Evolutionary conservation across 2,888 invertebrate species (phyloP).

Genomic region (Drosophila meridiana): DNA sequence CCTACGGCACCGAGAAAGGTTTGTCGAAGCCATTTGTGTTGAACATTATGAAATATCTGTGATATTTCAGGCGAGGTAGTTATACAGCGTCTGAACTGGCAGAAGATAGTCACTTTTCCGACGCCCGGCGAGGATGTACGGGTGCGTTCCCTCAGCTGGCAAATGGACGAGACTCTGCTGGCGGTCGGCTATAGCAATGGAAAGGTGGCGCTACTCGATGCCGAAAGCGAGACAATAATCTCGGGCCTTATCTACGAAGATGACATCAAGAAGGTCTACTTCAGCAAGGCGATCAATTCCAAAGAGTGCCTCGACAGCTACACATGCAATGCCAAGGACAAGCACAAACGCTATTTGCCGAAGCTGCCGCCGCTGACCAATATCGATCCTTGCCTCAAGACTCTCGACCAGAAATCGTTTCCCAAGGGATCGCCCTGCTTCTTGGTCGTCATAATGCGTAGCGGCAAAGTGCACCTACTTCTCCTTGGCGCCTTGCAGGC

Average conservation of each 20-base stretch:
- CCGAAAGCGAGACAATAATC: slow-evolving; percentile 93
- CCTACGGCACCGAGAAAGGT: slow-evolving; percentile 94
- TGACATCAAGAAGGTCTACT: slow-evolving; percentile 90
- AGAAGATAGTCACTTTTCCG: slow-evolving; percentile 94
- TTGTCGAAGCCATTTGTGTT: slow-evolving; percentile 42
- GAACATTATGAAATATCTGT: not conserved
- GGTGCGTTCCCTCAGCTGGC: slow-evolving; percentile 94
- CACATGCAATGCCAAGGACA: slow-evolving; percentile 66
- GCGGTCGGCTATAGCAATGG: slow-evolving; percentile 89
- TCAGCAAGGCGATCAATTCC: slow-evolving; percentile 86
- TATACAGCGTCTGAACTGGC: slow-evolving; percentile 96
- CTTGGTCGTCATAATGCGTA: slow-evolving; percentile 91
- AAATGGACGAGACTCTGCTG: slow-evolving; percentile 96
- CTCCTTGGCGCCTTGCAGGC: slow-evolving; percentile 94
- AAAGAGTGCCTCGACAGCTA: slow-evolving; percentile 67
- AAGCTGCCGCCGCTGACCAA: slow-evolving; percentile 87
- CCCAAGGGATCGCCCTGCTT: slow-evolving; percentile 90
- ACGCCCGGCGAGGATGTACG: slow-evolving; percentile 91
- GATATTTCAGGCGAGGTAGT: slow-evolving; percentile 90
- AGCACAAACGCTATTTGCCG: slow-evolving; percentile 85
- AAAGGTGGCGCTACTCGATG: slow-evolving; percentile 90
- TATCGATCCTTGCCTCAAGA: slow-evolving; percentile 86
- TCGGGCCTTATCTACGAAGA: slow-evolving; percentile 88
- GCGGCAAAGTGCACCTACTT: slow-evolving; percentile 90
- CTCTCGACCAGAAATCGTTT: slow-evolving; percentile 86